A percentile compares a stretch with the other conserved stretches of the same genome.
Conservation (phyloP, 1,140 invertebrate genomes). For the Ephestia elutella region DNA sequence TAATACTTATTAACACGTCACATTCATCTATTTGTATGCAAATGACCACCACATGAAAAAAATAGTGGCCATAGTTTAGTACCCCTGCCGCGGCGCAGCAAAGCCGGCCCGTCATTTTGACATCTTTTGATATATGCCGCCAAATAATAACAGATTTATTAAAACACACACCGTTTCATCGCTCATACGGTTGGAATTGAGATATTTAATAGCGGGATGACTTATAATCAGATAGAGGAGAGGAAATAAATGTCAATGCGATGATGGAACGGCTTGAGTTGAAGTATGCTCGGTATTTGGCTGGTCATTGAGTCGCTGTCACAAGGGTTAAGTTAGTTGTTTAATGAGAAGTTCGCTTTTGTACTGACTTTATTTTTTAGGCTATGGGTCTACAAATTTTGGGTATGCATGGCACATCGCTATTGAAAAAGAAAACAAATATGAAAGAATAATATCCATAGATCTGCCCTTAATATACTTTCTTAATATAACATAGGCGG, state of each 20-base stretch:
- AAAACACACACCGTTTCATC: conserved; percentile 30
- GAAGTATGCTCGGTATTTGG: background rate
- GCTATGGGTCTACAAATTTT: too few species aligned
- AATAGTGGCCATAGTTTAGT: conserved; percentile 18
- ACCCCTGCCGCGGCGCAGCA: conserved; percentile 47
- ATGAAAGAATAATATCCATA: too few species aligned
- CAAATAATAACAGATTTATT: conserved; percentile 61
- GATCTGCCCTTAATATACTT: too few species aligned
- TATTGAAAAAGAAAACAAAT: too few species aligned
- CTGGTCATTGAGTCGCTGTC: background rate
- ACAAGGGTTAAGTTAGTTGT: background rate
- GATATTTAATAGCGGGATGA: conserved; percentile 11
- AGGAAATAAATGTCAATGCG: conserved; percentile 5
- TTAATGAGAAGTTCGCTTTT: too few species aligned
- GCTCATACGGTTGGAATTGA: background rate
- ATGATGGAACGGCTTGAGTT: conserved; percentile 1
- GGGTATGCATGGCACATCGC: too few species aligned
- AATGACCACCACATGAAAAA: conserved; percentile 24
- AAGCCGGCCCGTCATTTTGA: conserved; percentile 63
- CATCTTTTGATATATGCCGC: conserved; percentile 67
- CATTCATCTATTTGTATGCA: conserved; percentile 47
- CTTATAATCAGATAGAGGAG: conserved; percentile 4
- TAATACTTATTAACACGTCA: conserved; percentile 35
- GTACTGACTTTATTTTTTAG: too few species aligned
- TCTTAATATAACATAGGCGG: too few species aligned